These are phyloP conservation scores for Brachymystax lenok DNA, from an alignment of 2,797 vertebrate species.

Conservation along the genomic window DNA sequence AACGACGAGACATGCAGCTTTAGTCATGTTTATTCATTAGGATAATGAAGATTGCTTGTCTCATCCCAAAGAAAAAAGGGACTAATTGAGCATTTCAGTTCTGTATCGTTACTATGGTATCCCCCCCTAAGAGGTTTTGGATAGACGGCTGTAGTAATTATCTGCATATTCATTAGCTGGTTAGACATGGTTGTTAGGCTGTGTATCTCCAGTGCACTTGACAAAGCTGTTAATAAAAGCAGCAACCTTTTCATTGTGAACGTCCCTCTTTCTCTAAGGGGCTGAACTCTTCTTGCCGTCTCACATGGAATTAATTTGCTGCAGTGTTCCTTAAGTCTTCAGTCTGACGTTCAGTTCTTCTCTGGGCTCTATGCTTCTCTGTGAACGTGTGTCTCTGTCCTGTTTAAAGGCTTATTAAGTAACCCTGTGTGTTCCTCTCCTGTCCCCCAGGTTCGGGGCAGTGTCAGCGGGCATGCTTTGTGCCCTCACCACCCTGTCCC, in stretches of 20 bases:
- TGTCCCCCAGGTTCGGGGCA: conserved; percentile 81
- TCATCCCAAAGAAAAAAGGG: conserved; percentile 54
- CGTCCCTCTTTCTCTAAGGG: conserved; percentile 26
- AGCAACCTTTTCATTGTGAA: conserved; percentile 32
- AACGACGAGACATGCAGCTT: conserved; percentile 45
- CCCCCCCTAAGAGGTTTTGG: conserved; percentile 51
- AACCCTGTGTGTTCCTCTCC: conserved; percentile 12
- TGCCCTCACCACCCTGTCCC: conserved; percentile 87
- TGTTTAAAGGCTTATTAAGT: neutral
- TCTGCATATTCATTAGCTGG: conserved; percentile 49
- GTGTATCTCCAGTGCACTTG: conserved; percentile 34
- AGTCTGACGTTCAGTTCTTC: conserved; percentile 12
- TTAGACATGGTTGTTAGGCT: conserved; percentile 55
- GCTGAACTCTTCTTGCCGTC: conserved; percentile 21
- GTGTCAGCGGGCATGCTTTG: conserved; percentile 88
- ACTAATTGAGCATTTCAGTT: conserved; percentile 65
- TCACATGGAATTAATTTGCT: conserved; percentile 28
- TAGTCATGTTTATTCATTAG: conserved; percentile 71
- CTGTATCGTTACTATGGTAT: conserved; percentile 51
- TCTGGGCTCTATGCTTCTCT: neutral
- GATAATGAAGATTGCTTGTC: conserved; percentile 64
- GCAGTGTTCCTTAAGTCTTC: conserved; percentile 12
- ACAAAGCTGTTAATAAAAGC: conserved; percentile 50
- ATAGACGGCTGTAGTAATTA: conserved; percentile 61
- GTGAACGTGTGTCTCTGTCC: neutral